Evolutionary conservation across 2,113 vertebrate genomes (phyloP).

Genomic region (Colaptes auratus): DNA sequence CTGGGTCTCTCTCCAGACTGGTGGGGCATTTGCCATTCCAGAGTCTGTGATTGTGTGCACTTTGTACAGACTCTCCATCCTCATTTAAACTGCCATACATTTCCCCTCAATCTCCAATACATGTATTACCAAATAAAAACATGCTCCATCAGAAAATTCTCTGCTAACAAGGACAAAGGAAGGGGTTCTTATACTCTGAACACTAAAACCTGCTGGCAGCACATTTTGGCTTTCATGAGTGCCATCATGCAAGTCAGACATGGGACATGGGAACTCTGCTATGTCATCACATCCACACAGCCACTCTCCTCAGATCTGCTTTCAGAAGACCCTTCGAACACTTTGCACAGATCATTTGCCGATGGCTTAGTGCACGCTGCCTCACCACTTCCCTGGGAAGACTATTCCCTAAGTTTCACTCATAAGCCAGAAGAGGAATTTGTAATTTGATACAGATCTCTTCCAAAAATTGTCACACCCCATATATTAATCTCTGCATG

Average conservation of each 20-base stretch:
- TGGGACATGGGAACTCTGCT: not conserved
- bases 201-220: not conserved
- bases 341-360: not conserved
- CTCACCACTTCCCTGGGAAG: conserved; percentile 37
- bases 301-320: not conserved
- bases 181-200: not conserved
- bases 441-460: conserved; percentile 14
- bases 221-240: not conserved
- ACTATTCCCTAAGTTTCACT: not conserved
- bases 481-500: not conserved
- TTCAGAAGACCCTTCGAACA: conserved; percentile 13
- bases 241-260: not conserved
- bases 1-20: not conserved
- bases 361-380: not conserved
- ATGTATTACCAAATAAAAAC: not conserved
- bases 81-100: not conserved
- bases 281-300: not conserved
- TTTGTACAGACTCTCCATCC: not conserved
- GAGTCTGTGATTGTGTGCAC: not conserved
- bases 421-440: not conserved
- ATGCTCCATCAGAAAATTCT: not conserved
- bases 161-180: not conserved
- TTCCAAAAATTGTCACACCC: not conserved
- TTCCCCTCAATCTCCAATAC: not conserved
- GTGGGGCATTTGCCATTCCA: not conserved